Evolutionary conservation across 2,888 invertebrate species (phyloP), one percentile per base, ranked within the genome.

Genomic region (Eurois occulta): DNA sequence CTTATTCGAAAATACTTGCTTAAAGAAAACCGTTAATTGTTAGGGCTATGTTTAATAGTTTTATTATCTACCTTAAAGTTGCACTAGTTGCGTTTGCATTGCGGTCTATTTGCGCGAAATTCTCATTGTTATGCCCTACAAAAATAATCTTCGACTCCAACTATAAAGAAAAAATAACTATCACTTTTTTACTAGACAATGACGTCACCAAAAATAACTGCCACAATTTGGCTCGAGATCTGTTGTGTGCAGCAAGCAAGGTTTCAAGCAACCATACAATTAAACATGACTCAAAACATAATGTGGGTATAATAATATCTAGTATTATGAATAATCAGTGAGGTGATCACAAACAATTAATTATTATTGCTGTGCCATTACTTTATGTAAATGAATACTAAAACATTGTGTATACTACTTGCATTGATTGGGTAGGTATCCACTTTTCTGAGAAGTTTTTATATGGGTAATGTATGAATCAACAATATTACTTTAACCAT

Each of bases 271-370:
- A 55, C n/a, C 55, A n/a, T 55, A 13, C 55, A n/a, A 73, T 52
- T 41, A 75, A 52, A 73, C 8, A 48, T 64, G 41, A 64, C 28
- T 32, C 62, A 73, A 74, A 74, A 4, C 52, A 43, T 52, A 32
- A 18, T 11, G 0, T 48, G 0, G 35, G 6, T 24, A 55, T 2
- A 28, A 46, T 46, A 35, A 62, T 46, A 62, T 46, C 2, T 28
- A 67, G 32, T 10, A 16, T 28, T 38, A 68, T 32, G 32, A 67
- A 72, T 68, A 78, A 62, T 64, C 24, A 16, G 38, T 41, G 28
- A 52, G 68, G 24, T 60, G 66, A 48, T 48, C n/a, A 41, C 7
- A 8, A 28, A 55, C 5, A 60, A 18, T 60, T 2, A 60, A 13
- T 52, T 2, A 32, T 60, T 24, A 32, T 65, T 58, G 21, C 32